Evolutionary conservation across 2,888 invertebrate species (phyloP), one percentile per base, ranked within the genome.

Genomic region (Drosophila kanekoi): DNA sequence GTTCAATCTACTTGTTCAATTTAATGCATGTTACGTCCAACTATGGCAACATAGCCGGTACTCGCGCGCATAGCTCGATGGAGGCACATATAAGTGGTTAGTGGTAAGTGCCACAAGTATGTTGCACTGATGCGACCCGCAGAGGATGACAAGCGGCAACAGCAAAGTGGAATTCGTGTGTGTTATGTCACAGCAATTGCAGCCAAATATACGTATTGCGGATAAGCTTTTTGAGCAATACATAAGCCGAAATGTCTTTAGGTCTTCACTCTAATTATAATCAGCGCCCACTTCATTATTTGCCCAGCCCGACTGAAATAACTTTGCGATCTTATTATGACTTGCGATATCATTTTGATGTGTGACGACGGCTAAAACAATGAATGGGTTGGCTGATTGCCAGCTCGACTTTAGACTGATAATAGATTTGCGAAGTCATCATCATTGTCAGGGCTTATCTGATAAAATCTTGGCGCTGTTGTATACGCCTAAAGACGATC

Each of bases 21-120:
- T 78, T 38, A 56, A 61, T 74, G 79, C 82, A 72, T 60, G 66
- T 37, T 38, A 45, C 56, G 41, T 38, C 28, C 64, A 69, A 54
- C 37, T 53, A 38, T 60, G 71, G 56, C 77, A 43, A 72, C 77
- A 72, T 58, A 45, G 9, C 23, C 45, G n/a, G 41, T 33, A 28
- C 6, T 32, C 38, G 4, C 38, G 14, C 9, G 13, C 11, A 13
- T 14, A 35, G 43, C n/a, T 10, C 32, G 18, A 43, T 33, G 14
- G 23, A 6, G 33, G 23, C 23, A 20, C 40, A 43, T 32, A 11
- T 16, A 33, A 13, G 32, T 11, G 16, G 16, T 38, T 45, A 13
- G 20, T 64, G 64, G 33, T 47, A 54, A 44, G 54, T 66, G 66
- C 48, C 57, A 32, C 43, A 49, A 56, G 37, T 11, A 59, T 41